These are phyloP conservation scores for Peromyscus polionotus DNA, from an alignment of 2,113 vertebrate species.

Conservation along the genomic window DNA sequence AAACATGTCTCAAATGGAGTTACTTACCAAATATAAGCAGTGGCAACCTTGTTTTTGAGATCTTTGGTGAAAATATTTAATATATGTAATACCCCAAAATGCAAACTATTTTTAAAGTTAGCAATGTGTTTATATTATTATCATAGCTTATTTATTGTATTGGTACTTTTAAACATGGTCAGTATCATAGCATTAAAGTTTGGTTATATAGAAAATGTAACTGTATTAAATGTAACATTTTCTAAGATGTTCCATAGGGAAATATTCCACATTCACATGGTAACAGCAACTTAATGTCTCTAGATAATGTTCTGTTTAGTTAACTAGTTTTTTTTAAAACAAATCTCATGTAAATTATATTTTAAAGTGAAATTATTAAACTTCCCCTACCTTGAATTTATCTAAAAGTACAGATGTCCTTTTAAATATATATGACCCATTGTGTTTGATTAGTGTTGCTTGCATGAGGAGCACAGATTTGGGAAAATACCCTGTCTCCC, in stretches of 20 bases:
- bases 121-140: background rate
- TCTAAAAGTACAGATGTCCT: too few relatives aligned
- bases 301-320: background rate
- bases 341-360: background rate
- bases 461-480: background rate
- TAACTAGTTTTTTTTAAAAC: background rate
- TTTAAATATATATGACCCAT: background rate
- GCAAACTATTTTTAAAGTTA: background rate
- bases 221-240: background rate
- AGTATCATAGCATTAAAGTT: background rate
- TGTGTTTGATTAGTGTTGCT: background rate
- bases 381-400: background rate
- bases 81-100: conserved; percentile 27
- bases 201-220: background rate
- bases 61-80: background rate
- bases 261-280: background rate
- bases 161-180: background rate
- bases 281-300: background rate
- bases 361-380: background rate
- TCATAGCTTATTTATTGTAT: background rate
- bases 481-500: background rate
- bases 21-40: background rate
- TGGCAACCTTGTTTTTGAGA: background rate
- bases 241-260: background rate
- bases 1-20: background rate